These are phyloP conservation scores for Ectropis crepuscularia DNA, from an alignment of 2,888 invertebrate genomes.

Conservation along the genomic window DNA sequence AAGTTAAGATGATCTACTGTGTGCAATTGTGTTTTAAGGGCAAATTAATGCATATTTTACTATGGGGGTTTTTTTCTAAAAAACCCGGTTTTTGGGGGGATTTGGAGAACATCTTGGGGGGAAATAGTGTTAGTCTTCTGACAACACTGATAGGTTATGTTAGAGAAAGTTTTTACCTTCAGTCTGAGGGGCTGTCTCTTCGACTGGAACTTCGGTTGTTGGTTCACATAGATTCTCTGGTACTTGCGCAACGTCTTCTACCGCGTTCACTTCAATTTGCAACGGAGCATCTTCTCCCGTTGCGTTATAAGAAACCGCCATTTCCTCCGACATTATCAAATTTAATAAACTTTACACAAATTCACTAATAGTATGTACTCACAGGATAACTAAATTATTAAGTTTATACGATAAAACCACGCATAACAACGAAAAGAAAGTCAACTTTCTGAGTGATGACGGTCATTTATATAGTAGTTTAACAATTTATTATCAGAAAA, in stretches of 20 bases:
- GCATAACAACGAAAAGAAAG: slow-evolving; percentile 71
- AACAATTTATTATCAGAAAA: slow-evolving; percentile 16
- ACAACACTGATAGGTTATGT: slow-evolving; percentile 76
- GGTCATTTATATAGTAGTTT: slow-evolving; percentile 46
- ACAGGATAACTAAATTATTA: slow-evolving; percentile 71
- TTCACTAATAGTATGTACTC: slow-evolving; percentile 73
- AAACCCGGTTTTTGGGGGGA: too few relatives aligned
- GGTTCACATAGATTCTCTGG: slow-evolving; percentile 50
- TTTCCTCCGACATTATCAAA: slow-evolving; percentile 82
- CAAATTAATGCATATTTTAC: too few relatives aligned
- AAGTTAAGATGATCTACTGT: too few relatives aligned
- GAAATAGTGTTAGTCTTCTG: too few relatives aligned
- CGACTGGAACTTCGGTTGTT: slow-evolving; percentile 47
- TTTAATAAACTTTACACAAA: slow-evolving; percentile 64
- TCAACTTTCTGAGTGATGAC: slow-evolving; percentile 48
- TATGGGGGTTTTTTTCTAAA: too few relatives aligned
- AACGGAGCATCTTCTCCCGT: slow-evolving; percentile 64
- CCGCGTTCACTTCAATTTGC: slow-evolving; percentile 57
- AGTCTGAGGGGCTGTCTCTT: slow-evolving; percentile 44
- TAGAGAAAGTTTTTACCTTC: slow-evolving; percentile 64
- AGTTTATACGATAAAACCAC: slow-evolving; percentile 53
- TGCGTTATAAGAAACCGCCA: slow-evolving; percentile 79
- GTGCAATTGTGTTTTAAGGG: too few relatives aligned
- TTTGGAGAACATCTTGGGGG: too few relatives aligned
- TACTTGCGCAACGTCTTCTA: slow-evolving; percentile 51